Base-by-base conservation (phyloP, 2,888 invertebrate genomes). In the Pocota personata region DNA sequence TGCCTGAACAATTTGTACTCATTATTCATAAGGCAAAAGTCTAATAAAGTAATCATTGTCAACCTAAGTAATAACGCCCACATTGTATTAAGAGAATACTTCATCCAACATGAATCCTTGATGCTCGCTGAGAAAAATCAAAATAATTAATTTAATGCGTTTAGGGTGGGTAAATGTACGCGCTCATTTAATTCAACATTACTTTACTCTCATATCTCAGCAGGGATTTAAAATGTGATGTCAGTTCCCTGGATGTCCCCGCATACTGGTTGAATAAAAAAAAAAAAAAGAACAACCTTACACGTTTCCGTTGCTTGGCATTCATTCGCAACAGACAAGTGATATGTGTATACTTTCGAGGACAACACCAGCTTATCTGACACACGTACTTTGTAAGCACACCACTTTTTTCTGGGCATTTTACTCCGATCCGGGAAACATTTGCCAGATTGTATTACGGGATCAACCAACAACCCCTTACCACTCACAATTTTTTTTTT, bases 61-160 rank as follows among this genome's bases (percentile, higher is more conserved):
- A 58, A 58, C 21, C 37, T 40, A n/a, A 58, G 58, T 58, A 37
- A 40, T 58, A 40, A 40, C 40, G 12, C 58, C 24, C 8, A n/a
- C 55, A 37, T 40, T 58, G 58, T n/a, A 8, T 14, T 19, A 58
- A 24, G 37, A 8, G 8, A 19, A 58, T 8, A 40, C 21, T 58
- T 37, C 58, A 58, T 58, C 4, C 57, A 32, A 35, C 14, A 32
- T 10, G 24, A 52, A 52, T 37, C 50, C 37, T 50, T 52, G 40
- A 67, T 3, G 35, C 24, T 50, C 32, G 4, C 66, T 37, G 14
- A 57, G 46, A 46, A 66, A 75, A 75, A 75, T 75, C 64, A 46
- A 75, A 35, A 64, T 64, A 75, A 75, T 75, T 64, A 75, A 55
- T 55, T 55, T 75, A 64, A 75, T 75, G 46, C 27, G 24, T 64